Percentiles rank a stretch among this genome's conserved stretches.
These are phyloP conservation scores for Diadumene lineata DNA, from an alignment of 92 coral and sea anemone species.

Conservation along the genomic window DNA sequence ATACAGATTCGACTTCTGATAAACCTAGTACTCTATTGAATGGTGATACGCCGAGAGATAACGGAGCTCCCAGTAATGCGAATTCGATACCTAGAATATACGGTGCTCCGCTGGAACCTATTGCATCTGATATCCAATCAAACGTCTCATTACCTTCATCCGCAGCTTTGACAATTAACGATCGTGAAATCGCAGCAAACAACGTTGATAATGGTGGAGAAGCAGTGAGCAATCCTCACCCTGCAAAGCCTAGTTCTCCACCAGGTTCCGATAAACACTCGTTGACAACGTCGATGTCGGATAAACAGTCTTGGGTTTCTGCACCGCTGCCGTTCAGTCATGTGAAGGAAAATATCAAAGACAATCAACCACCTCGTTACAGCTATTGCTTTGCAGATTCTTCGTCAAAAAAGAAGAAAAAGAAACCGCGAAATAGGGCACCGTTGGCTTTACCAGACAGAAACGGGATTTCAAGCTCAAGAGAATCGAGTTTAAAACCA, in stretches of 20 bases:
- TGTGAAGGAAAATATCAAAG: slow-evolving; percentile 27
- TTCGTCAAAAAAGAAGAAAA: slow-evolving; percentile 31
- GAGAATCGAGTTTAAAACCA: slow-evolving; percentile 44
- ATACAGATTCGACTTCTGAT: slow-evolving; percentile 31
- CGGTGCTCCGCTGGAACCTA: slow-evolving; percentile 56
- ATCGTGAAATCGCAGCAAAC: no score
- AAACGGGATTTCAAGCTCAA: slow-evolving; percentile 53
- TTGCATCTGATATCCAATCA: slow-evolving; percentile 71
- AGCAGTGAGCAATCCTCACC: neutral
- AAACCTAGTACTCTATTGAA: slow-evolving; percentile 44
- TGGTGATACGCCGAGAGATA: slow-evolving; percentile 53
- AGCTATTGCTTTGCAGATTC: slow-evolving; percentile 61
- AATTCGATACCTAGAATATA: slow-evolving; percentile 43
- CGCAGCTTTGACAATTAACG: slow-evolving; percentile 76
- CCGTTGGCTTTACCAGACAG: slow-evolving; percentile 80
- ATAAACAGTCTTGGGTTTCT: slow-evolving; percentile 77
- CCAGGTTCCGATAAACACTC: slow-evolving; percentile 48
- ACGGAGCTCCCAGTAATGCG: slow-evolving; percentile 27
- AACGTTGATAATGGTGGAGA: neutral
- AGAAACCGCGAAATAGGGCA: slow-evolving; percentile 38
- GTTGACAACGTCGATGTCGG: slow-evolving; percentile 61
- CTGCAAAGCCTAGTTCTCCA: slow-evolving; percentile 13
- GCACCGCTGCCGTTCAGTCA: slow-evolving; percentile 77
- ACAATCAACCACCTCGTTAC: slow-evolving; percentile 66
- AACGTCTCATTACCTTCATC: slow-evolving; percentile 90